Evolutionary conservation across 2,888 invertebrate genomes (phyloP), one percentile per base, ranked within the genome.

Genomic region (Linnaemya vulpina): DNA sequence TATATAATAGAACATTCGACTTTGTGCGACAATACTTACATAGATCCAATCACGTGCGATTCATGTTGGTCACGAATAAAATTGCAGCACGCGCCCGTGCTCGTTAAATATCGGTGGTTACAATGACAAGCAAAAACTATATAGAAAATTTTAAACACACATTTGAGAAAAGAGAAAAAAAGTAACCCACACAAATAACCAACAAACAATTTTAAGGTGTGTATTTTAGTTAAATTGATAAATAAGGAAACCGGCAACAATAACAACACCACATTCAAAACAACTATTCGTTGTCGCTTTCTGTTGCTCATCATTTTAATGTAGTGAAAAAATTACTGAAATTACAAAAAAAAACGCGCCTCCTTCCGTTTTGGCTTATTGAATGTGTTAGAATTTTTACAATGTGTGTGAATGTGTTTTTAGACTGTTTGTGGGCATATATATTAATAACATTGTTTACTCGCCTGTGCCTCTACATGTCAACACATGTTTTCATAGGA

Each of bases 151-250:
- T 55, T 8, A 46, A 71, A 53, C 51, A 40, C 22, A 46, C 22
- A 58, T 22, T 11, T 22, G 15, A 40, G 9, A 49, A 65, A 65
- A 46, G 17, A 40, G 13, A 40, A 11, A 40, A 35, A 4, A 63
- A 11, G 17, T 3, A 40, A 65, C 51, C 43, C 63, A 55, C 60
- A 60, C 58, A 68, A 55, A 68, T 62, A 43, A 77, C 30, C 58
- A 79, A 75, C 67, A 79, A 71, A 62, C 43, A 60, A 74, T 55
- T 76, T 81, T 75, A 77, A 83, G 86, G 86, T 83, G 86, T 86
- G 83, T 76, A n/a, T 63, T 67, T 60, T 67, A 49, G 40, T 67
- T 65, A 51, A 73, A 74, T 49, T 73, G 58, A 74, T 49, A 65
- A 60, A 68, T 25, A 68, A 38, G 43, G 43, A 79, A 65, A 73